Evolutionary conservation across 1,140 invertebrate genomes (phyloP), one percentile per base, ranked within the genome.

Genomic region (Anastatus disparis): DNA sequence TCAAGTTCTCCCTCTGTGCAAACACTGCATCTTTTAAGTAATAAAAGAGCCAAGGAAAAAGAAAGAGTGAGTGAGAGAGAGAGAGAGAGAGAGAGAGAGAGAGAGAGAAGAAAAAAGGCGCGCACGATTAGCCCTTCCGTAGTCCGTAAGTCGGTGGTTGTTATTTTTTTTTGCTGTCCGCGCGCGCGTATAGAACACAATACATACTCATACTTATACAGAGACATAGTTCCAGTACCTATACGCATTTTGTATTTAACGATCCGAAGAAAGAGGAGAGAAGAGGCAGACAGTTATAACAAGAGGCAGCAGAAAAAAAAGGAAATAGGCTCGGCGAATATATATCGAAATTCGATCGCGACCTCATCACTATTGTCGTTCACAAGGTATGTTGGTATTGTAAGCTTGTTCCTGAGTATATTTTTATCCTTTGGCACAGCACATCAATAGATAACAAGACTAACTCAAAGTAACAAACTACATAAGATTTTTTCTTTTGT

Each of bases 301-400:
- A 7, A 56, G 53, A 4, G 4, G 12, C 24, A 56, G 15, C 24
- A 17, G 29, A 17, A 15, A 2, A 55, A 27, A 6, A 31, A 29
- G 52, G 15, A n/a, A n/a, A 58, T 40, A 59, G 35, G 22, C 12
- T 40, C 20, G 22, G 9, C 22, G 53, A 56, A 61, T 61, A n/a
- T n/a, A n/a, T n/a, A 44, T 61, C 58, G 58, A 61, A 61, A 61
- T 61, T 61, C 42, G 58, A 61, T 61, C 58, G 24, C 40, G 7
- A 26, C 17, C 13, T 10, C 29, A 17, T 24, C 15, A 2, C n/a
- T n/a, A n/a, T n/a, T n/a, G n/a, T 22, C 20, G 10, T n/a, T 35
- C 20, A 58, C 40, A 35, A n/a, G 29, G 29, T 56, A 40, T 22
- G n/a, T n/a, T n/a, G n/a, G n/a, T n/a, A n/a, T n/a, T n/a, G n/a